A percentile compares a stretch with the other conserved stretches of the same genome.
These are phyloP conservation scores for Ectemnius lituratus DNA, from an alignment of 2,888 invertebrate genomes.

Conservation along the genomic window DNA sequence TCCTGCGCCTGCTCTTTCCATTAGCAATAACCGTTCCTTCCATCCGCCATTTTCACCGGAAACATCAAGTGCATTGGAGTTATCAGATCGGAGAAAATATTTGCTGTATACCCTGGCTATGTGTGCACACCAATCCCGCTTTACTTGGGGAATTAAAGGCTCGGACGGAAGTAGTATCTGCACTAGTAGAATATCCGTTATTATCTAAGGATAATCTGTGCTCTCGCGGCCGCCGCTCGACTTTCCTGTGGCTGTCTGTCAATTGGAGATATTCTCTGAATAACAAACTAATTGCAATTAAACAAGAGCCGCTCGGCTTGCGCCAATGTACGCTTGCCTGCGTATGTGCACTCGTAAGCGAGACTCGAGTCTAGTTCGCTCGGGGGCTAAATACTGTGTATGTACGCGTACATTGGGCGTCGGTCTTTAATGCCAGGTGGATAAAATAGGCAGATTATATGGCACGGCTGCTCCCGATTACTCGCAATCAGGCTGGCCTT, in stretches of 20 bases:
- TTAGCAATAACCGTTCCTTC: constrained; percentile 29
- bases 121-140: too few species aligned
- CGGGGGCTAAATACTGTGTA: constrained; percentile 12
- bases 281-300: constrained; percentile 10
- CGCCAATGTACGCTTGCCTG: too few species aligned
- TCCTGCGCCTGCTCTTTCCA: background rate
- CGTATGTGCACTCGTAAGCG: background rate
- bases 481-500: constrained; percentile 9
- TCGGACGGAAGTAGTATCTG: background rate
- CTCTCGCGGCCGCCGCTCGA: background rate
- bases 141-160: too few species aligned
- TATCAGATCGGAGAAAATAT: constrained; percentile 34
- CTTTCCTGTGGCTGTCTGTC: background rate
- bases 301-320: background rate
- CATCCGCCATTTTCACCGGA: constrained; percentile 51
- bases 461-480: constrained; percentile 8
- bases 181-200: background rate
- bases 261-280: background rate
- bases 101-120: background rate
- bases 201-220: constrained; percentile 5
- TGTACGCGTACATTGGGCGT: background rate
- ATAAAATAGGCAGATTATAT: constrained; percentile 39
- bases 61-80: constrained; percentile 36
- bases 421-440: background rate
- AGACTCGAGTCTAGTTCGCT: background rate